A percentile compares a stretch with the other conserved stretches of the same genome.
phyloP scores from a whole-genome alignment of 2,888 invertebrate genomes.

The Drosophila melanocephala region DNA sequence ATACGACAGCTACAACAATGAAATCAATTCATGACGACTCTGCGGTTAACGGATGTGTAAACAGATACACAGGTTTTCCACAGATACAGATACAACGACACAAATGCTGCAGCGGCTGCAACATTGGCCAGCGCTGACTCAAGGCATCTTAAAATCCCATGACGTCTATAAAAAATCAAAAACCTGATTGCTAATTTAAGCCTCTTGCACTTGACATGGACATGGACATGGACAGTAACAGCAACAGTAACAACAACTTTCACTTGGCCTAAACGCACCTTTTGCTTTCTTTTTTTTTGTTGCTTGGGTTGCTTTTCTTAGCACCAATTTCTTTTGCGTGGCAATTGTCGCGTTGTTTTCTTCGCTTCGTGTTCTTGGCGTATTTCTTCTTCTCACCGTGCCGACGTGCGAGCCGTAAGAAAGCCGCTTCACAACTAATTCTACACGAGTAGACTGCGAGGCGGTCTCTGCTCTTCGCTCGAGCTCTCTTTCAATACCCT shows the following conservation, averaged over 20 bases:
- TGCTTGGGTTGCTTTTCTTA: slow-evolving; percentile 34
- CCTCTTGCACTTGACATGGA: slow-evolving; percentile 41
- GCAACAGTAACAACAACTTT: slow-evolving; percentile 51
- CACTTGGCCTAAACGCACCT: slow-evolving; percentile 59
- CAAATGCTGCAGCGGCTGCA: slow-evolving; percentile 27
- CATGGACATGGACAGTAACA: slow-evolving; percentile 5
- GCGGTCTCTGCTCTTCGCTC: slow-evolving; percentile 32
- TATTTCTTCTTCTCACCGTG: slow-evolving; percentile 20
- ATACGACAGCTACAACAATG: slow-evolving; percentile 47
- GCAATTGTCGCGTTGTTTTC: slow-evolving; percentile 47
- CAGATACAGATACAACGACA: slow-evolving; percentile 35
- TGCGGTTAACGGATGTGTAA: slow-evolving; percentile 58
- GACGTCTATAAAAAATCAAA: slow-evolving; percentile 28
- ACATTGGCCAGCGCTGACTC: slow-evolving; percentile 54
- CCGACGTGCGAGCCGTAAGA: slow-evolving; percentile 59
- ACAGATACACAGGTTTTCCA: slow-evolving; percentile 57
- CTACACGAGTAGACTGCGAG: slow-evolving; percentile 51
- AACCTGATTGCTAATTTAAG: slow-evolving; percentile 35
- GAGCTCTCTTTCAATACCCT: slow-evolving; percentile 42
- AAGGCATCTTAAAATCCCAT: slow-evolving; percentile 42
- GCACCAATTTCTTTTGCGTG: slow-evolving; percentile 74
- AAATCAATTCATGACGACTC: slow-evolving; percentile 50
- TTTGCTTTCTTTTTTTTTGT: slow-evolving; percentile 40
- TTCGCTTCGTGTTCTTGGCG: slow-evolving; percentile 31
- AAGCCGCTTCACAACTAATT: slow-evolving; percentile 79